Evolutionary conservation across 2,797 vertebrate species (phyloP), one percentile per base, ranked within the genome.

Genomic region (Cossypha polioptera): DNA sequence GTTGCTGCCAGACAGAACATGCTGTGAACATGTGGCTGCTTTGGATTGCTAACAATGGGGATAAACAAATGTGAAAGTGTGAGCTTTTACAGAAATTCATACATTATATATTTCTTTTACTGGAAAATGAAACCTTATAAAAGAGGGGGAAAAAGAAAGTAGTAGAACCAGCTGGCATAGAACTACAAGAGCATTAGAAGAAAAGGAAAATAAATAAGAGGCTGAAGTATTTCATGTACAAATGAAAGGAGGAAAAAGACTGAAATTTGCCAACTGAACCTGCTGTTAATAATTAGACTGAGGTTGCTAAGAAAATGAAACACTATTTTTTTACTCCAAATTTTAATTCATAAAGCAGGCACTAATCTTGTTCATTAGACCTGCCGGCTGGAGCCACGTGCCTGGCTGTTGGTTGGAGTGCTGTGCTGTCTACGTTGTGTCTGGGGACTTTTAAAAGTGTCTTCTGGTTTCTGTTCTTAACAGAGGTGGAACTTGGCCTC

Each of bases 251-350:
- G 35, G 61, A 80, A 92, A 87, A 86, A 68, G 43, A 80, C 12
- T 78, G 61, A 47, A 90, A 89, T 92, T 78, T 92, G 92, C 91
- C 94, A 97, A 62, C 63, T 78, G 33, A 90, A 95, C 84, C 80
- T 97, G 90, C 94, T 97, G 96, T 90, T 89, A 96, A 88, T 95
- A 96, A 96, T 98, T 97, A 97, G 83, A 73, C 75, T 87, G 91
- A 81, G 62, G 63, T 77, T 94, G 36, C 67, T 88, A 89, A 95
- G 92, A 97, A 98, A 97, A 97, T 97, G 96, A 98, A 98, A 96
- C 94, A 94, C 85, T 80, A 38, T 95, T 95, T 94, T 90, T 71
- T 80, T 91, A 61, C 71, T 92, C 88, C 83, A 89, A 68, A 72
- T 95, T 96, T 96, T 90, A 96, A 96, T 97, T 97, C 92, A 93